phyloP scores from a whole-genome alignment of 2,888 invertebrate genomes.

The Cheilosia scutellata region DNA sequence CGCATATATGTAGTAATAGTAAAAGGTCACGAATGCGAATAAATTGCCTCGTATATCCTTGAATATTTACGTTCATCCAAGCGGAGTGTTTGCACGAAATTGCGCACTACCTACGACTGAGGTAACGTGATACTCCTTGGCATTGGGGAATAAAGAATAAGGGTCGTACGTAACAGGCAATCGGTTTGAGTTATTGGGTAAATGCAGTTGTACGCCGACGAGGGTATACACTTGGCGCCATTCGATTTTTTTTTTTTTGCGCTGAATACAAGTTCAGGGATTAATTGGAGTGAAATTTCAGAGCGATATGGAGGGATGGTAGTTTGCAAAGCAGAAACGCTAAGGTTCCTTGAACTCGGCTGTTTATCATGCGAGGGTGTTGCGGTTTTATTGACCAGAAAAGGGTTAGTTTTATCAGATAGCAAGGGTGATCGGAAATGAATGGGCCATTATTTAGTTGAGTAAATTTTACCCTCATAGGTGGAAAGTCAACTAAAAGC shows the following conservation, averaged over 20 bases:
- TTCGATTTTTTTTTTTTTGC: conserved; percentile 42
- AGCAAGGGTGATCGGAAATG: too few relatives aligned
- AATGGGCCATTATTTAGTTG: too few relatives aligned
- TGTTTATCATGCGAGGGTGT: conserved; percentile 8
- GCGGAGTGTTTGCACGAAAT: conserved; percentile 57
- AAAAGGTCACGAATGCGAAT: conserved; percentile 66
- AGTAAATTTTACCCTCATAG: too few relatives aligned
- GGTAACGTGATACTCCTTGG: conserved; percentile 61
- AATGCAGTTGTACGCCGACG: conserved; percentile 41
- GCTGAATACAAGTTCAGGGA: conserved; percentile 51
- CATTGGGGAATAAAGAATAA: conserved; percentile 25
- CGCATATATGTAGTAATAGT: background rate
- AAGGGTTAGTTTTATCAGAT: background rate
- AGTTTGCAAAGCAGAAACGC: conserved; percentile 33
- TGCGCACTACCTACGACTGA: conserved; percentile 44
- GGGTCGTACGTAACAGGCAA: conserved; percentile 35
- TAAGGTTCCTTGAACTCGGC: conserved; percentile 67
- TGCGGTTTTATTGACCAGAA: conserved; percentile 39
- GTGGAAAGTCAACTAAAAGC: too few relatives aligned
- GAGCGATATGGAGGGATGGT: conserved; percentile 7
- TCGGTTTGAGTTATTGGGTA: conserved; percentile 54
- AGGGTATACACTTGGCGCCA: conserved; percentile 63
- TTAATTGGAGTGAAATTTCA: conserved; percentile 51
- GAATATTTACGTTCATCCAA: conserved; percentile 19
- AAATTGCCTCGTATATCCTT: conserved; percentile 64